Evolutionary conservation across 2,113 vertebrate genomes (phyloP).

Genomic region (Phoenicopterus ruber): DNA sequence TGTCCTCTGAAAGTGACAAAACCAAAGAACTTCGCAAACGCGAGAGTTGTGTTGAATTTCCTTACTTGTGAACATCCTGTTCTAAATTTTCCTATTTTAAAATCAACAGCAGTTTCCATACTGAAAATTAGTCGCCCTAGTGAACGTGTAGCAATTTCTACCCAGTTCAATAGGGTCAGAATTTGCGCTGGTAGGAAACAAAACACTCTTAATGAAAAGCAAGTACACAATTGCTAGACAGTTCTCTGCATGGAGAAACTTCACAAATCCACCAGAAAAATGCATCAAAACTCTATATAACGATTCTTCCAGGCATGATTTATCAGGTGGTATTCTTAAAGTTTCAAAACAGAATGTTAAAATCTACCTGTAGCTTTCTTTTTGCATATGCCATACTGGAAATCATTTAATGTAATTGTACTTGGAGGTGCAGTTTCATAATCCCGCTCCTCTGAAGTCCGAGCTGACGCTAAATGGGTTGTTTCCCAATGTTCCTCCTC

Average conservation of each 20-base stretch:
- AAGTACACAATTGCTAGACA: not conserved
- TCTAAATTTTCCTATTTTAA: not conserved
- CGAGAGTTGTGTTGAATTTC: not conserved
- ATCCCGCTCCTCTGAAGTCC: not conserved
- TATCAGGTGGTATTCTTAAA: not conserved
- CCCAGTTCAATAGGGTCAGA: not conserved
- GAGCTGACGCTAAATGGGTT: accelerated
- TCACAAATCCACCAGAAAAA: not conserved
- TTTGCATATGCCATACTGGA: not conserved
- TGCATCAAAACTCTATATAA: not conserved
- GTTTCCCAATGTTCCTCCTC: not conserved
- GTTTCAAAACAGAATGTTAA: not conserved
- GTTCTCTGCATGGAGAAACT: not conserved
- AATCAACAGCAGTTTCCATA: not conserved
- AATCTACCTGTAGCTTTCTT: not conserved
- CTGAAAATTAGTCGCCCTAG: not conserved
- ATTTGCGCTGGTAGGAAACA: not conserved
- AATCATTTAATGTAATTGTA: not conserved
- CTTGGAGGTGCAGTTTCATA: not conserved
- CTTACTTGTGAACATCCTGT: not conserved
- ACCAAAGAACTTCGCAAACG: not conserved
- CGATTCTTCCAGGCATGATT: not conserved
- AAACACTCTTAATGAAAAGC: not conserved
- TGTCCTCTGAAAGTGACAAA: not conserved
- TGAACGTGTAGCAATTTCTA: not conserved